Base-by-base conservation (phyloP, 2,888 invertebrate genomes). In the Rhaphigaster nebulosa region DNA sequence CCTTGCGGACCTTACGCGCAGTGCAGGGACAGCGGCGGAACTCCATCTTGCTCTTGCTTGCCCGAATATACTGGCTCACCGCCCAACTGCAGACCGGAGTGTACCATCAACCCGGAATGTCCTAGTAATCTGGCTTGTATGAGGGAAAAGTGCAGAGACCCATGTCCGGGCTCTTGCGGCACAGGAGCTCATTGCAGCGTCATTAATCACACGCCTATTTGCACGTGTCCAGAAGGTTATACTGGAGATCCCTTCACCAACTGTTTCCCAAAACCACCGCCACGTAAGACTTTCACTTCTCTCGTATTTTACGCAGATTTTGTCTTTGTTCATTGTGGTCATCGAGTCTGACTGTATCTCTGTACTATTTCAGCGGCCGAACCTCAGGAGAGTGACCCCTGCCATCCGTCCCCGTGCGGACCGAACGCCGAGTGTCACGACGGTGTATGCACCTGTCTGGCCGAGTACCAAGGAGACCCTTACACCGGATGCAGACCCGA, bases 1-100 rank as follows among this genome's bases (percentile, higher is more conserved):
- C 98, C 98, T 1, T 98, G 98, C 93, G 98, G 98, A 80, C 94
- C 96, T 0, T 98, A 98, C 93, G 97, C 98, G 5, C 94, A 97
- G 93, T 96, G 97, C 94, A 96, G 95, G 93, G 95, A 96, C 93
- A 95, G 96, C 92, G 96, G 97, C 92, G 97, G 96, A 60, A 97
- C 96, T 52, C 97, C 97, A 41, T 96, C 97, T 90, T 98, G 97
- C 93, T 95, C 96, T 76, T 98, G 97, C 93, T 95, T 97, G 91
- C 95, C 96, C 93, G 97, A 97, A 92, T 97, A 97, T 93, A 96
- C 96, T 93, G 98, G 98, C 90, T 97, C 97, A 94, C 97, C 98
- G 8, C 96, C 97, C 94, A 96, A 93, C 38, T 93, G 98, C 93
- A 95, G 97, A 92, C 98, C 98, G 1, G 98, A 98, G 94, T 98